Conservation (phyloP, 2,113 vertebrate species). For the Zapus hudsonius region DNA sequence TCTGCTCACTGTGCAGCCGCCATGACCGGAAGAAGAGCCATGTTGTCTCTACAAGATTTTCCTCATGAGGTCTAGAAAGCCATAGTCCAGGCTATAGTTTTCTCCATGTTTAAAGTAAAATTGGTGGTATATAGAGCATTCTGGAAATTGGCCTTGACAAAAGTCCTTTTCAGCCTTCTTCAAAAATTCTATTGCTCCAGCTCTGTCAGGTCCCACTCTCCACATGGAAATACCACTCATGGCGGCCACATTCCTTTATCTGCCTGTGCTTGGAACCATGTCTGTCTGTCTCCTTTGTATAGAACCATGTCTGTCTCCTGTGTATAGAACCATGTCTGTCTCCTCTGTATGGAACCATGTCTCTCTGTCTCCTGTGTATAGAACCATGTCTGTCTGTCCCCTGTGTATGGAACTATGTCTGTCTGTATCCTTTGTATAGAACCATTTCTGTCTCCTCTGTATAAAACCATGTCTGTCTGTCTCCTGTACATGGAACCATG, state of each 20-base stretch:
- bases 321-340: too few relatives aligned
- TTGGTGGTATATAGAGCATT: not conserved
- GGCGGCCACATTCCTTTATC: not conserved
- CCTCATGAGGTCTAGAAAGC: not conserved
- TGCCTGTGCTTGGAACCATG: not conserved
- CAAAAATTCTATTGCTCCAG: not conserved
- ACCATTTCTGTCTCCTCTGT: too few relatives aligned
- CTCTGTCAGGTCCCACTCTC: not conserved
- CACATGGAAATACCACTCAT: fast-evolving
- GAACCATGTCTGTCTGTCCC: too few relatives aligned
- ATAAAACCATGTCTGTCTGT: too few relatives aligned
- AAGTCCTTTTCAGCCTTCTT: not conserved
- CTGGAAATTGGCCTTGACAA: not conserved
- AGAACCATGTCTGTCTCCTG: too few relatives aligned
- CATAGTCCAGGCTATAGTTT: not conserved
- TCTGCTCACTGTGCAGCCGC: fast-evolving
- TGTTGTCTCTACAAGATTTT: not conserved
- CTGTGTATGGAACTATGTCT: too few relatives aligned
- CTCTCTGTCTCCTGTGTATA: too few relatives aligned
- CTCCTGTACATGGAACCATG: too few relatives aligned
- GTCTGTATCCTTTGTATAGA: too few relatives aligned
- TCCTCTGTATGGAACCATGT: too few relatives aligned
- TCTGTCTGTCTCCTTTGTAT: too few relatives aligned
- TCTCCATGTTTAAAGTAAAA: not conserved
- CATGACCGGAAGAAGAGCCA: fast-evolving